Evolutionary conservation across 2,888 invertebrate genomes (phyloP), one percentile per base, ranked within the genome.

Genomic region (Pristionchus entomophagus): DNA sequence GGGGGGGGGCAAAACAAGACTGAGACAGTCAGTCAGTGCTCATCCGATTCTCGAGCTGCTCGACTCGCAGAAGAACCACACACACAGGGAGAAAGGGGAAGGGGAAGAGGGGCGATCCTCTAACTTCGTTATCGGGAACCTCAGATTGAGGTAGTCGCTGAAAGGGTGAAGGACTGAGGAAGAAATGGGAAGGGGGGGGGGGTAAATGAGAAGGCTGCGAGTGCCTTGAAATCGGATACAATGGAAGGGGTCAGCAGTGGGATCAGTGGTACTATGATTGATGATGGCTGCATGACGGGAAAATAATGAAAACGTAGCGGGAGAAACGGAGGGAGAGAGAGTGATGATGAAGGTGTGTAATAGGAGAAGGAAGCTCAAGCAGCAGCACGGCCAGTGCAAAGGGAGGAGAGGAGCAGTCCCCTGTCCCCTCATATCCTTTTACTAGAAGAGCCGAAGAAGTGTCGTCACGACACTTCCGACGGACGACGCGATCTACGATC

Each of bases 321-420:
- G 38, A 73, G 35, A 73, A 73, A 73, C 38, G 69, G 4, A 38
- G 38, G 41, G 73, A 73, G 73, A 41, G 73, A 73, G 41, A 35
- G 65, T 17, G 45, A 8, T 10, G 69, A 73, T 73, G 73, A 73
- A 73, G 73, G 73, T 73, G 73, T 73, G 73, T 73, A 73, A 73
- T 41, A 73, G 12, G 73, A 73, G 73, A 73, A 41, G 73, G 69
- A 69, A 69, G 69, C 17, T 62, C 62, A 2, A 26, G 62, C 29
- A 29, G 62, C n/a, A n/a, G n/a, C n/a, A n/a, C n/a, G n/a, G 6
- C 3, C 62, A 62, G 62, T 29, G 32, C 8, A n/a, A n/a, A n/a
- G n/a, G n/a, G n/a, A n/a, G n/a, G 69, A 38, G 69, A 69, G 69
- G 73, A 22, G 32, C 38, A n/a, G 41, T 73, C 73, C 69, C 38